These are phyloP conservation scores for Laticauda colubrina DNA, from an alignment of 2,113 vertebrate species.

Conservation along the genomic window DNA sequence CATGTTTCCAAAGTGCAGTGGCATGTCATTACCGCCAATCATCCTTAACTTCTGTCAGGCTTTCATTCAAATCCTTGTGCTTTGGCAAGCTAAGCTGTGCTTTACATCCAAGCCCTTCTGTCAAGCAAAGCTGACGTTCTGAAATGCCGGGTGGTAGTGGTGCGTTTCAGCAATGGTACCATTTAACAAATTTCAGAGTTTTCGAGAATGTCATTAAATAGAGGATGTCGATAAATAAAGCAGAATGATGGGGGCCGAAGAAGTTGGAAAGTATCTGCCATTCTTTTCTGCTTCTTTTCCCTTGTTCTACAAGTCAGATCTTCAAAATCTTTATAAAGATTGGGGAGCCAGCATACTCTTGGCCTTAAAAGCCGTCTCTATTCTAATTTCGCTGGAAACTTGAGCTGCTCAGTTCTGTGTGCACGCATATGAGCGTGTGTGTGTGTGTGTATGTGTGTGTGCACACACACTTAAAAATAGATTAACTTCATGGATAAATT, in stretches of 20 bases:
- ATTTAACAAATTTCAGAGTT: constrained; percentile 13
- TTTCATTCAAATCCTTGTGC: constrained; percentile 43
- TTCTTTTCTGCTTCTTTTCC: neutral
- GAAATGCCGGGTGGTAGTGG: constrained; percentile 1
- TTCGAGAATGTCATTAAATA: constrained; percentile 28
- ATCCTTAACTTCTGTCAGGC: constrained; percentile 44
- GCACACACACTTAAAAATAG: constrained; percentile 68
- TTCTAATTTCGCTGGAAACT: neutral
- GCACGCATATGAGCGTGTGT: neutral
- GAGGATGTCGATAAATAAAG: constrained; percentile 20
- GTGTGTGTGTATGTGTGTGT: too few relatives aligned
- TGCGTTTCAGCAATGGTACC: neutral
- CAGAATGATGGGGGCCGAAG: neutral
- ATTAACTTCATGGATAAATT: constrained; percentile 80
- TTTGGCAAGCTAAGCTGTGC: constrained; percentile 29
- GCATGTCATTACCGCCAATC: constrained; percentile 49
- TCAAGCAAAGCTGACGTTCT: constrained; percentile 34
- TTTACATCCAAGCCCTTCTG: constrained; percentile 35
- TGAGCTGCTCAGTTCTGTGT: constrained; percentile 39
- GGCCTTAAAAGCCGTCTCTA: neutral
- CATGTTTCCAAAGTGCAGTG: constrained; percentile 31
- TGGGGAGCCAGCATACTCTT: neutral
- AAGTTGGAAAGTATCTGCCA: neutral
- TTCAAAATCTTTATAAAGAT: neutral
- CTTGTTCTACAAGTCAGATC: neutral